phyloP scores from a whole-genome alignment of 2,113 vertebrate species.

The Carollia perspicillata region DNA sequence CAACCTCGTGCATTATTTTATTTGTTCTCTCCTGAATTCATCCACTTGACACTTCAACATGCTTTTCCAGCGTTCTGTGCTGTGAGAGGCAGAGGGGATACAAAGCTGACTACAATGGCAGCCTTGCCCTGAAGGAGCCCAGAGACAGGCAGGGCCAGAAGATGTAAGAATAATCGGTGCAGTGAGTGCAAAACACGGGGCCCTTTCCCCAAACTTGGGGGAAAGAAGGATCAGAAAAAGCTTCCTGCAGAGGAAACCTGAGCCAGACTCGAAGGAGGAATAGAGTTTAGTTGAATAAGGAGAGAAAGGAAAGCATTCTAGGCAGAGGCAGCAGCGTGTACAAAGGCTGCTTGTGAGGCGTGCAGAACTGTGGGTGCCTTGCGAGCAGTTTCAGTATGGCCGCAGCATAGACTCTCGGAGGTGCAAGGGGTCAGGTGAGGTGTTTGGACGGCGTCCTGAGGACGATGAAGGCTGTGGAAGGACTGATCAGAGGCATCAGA shows the following conservation, averaged over 20 bases:
- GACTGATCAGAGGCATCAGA: neutral
- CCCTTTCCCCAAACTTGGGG: neutral
- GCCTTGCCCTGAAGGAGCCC: neutral
- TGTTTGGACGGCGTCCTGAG: neutral
- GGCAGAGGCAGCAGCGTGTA: neutral
- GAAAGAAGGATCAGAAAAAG: neutral
- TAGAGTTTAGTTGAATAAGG: neutral
- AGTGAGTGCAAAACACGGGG: neutral
- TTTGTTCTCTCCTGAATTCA: neutral
- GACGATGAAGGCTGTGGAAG: neutral
- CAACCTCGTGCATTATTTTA: neutral
- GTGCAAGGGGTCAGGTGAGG: neutral
- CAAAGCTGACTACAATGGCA: neutral
- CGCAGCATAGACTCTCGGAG: accelerated
- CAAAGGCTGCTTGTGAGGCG: neutral
- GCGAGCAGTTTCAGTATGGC: neutral
- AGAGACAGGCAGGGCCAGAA: neutral
- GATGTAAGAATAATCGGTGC: neutral
- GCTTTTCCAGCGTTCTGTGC: neutral
- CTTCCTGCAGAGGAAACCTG: neutral
- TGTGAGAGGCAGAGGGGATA: neutral
- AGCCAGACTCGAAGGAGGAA: neutral
- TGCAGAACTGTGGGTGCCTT: accelerated
- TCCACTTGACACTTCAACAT: neutral
- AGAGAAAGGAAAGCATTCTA: neutral